These are phyloP conservation scores for Semnopithecus entellus DNA, from an alignment of 2,113 vertebrate genomes.

Conservation along the genomic window DNA sequence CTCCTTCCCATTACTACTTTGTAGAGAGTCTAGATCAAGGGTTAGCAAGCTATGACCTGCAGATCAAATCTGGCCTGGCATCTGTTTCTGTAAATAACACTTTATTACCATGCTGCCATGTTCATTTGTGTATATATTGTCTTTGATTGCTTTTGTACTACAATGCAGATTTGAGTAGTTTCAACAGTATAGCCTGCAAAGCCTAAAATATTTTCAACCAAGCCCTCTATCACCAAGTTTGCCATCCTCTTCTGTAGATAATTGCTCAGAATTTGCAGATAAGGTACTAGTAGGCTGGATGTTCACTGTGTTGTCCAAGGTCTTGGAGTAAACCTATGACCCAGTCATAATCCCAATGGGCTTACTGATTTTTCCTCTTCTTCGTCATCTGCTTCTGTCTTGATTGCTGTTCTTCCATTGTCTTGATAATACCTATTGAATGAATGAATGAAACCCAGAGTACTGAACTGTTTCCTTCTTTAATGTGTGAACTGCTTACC, in stretches of 20 bases:
- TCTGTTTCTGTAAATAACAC: not conserved
- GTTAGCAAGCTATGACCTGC: not conserved
- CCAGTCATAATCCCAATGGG: not conserved
- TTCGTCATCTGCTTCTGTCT: not conserved
- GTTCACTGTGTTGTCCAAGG: not conserved
- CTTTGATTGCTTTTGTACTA: not conserved
- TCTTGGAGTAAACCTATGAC: not conserved
- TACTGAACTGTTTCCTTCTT: not conserved
- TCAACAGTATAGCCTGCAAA: not conserved
- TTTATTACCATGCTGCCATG: not conserved
- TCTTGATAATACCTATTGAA: not conserved
- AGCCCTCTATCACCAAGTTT: not conserved
- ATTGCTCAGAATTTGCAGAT: not conserved
- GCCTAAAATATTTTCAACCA: not conserved
- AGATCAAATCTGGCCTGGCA: not conserved
- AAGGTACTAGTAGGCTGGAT: not conserved
- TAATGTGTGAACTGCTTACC: not conserved
- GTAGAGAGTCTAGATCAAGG: not conserved
- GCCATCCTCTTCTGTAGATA: not conserved
- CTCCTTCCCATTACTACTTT: not conserved
- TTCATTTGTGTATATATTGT: not conserved
- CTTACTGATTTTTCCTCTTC: not conserved
- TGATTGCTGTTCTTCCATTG: not conserved
- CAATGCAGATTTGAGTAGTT: not conserved
- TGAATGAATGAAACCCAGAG: not conserved